A percentile compares a stretch with the other conserved stretches of the same genome.
Evolutionary conservation across 1,140 invertebrate species (phyloP).

Genomic region (Macrobrachium nipponense): DNA sequence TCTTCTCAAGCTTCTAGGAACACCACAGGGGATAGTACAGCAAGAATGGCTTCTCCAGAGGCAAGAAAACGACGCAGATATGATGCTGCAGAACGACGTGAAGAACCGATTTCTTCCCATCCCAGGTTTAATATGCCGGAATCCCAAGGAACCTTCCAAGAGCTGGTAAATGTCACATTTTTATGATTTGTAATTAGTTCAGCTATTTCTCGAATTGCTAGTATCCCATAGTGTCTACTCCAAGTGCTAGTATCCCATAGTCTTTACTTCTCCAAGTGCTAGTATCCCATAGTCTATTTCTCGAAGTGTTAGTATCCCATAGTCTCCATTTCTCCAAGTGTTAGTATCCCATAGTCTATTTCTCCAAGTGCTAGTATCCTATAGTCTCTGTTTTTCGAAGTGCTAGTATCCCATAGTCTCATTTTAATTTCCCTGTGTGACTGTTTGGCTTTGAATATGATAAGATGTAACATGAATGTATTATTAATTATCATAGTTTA

Average conservation of each 20-base stretch:
- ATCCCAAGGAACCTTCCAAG: slow-evolving; percentile 30
- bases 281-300: background rate
- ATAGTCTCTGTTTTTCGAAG: background rate
- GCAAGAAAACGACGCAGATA: too few species aligned
- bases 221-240: background rate
- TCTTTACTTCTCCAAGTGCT: too few species aligned
- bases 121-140: background rate
- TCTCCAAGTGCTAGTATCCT: background rate
- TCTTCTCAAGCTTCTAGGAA: too few species aligned
- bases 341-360: background rate
- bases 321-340: too few species aligned
- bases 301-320: background rate
- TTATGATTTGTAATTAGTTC: slow-evolving; percentile 4
- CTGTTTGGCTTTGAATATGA: too few species aligned
- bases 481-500: too few species aligned
- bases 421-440: background rate
- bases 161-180: slow-evolving; percentile 14
- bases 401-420: background rate
- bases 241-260: background rate
- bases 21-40: too few species aligned
- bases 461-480: too few species aligned
- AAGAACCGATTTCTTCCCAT: background rate
- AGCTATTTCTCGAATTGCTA: background rate
- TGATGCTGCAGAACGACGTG: background rate
- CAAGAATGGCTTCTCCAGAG: too few species aligned